A percentile compares a stretch with the other conserved stretches of the same genome.
Conservation (phyloP, 2,113 vertebrate species). For the Balaeniceps rex region DNA sequence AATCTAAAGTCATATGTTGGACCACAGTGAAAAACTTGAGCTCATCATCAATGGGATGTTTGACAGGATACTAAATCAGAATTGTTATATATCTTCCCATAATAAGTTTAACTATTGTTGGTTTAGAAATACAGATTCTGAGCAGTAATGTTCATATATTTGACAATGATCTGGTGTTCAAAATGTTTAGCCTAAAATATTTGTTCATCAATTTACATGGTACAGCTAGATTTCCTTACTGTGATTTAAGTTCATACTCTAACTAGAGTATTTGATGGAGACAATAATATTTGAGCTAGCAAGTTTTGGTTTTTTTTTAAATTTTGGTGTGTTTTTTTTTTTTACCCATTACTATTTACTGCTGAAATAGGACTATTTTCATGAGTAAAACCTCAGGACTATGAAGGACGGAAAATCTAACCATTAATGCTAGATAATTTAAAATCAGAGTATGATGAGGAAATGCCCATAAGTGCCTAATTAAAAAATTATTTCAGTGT, state of each 20-base stretch:
- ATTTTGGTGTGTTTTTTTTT: accelerated
- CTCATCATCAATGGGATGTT: background rate
- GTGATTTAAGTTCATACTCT: background rate
- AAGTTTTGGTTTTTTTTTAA: background rate
- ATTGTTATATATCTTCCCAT: background rate
- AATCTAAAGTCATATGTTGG: background rate
- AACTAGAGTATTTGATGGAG: background rate
- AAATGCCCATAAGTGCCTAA: background rate
- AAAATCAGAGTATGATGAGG: background rate
- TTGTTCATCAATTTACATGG: background rate
- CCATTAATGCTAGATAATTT: background rate
- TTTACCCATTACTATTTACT: background rate
- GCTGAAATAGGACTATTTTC: background rate
- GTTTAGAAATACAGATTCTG: background rate
- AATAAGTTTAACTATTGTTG: background rate
- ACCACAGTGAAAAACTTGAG: background rate
- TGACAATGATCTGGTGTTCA: background rate
- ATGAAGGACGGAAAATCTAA: background rate
- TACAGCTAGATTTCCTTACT: background rate
- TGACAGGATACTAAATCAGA: background rate
- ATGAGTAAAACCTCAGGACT: background rate
- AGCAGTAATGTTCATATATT: background rate
- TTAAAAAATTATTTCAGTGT: background rate
- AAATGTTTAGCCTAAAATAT: background rate
- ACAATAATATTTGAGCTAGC: background rate